Percentiles rank a stretch among this genome's conserved stretches.
Conservation (phyloP, 2,113 vertebrate genomes). For the Phasianus colchicus region DNA sequence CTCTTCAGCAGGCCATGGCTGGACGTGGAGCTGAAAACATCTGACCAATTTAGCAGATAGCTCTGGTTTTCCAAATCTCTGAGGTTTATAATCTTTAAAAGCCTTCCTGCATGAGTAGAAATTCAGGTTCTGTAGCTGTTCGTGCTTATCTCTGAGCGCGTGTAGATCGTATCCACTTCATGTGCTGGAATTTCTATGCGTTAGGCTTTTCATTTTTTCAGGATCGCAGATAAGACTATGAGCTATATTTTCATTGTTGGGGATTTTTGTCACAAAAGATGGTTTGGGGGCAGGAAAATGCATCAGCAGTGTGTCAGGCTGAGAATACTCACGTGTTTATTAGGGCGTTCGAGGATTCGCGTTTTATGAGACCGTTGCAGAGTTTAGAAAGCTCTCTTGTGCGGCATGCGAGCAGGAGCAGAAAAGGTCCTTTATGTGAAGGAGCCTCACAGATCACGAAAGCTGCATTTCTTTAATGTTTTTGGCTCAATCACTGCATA, state of each 20-base stretch:
- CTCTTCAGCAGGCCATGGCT: not conserved
- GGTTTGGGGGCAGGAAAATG: not conserved
- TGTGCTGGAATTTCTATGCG: not conserved
- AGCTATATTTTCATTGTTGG: not conserved
- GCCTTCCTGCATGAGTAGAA: not conserved
- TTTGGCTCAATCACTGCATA: slow-evolving; percentile 46
- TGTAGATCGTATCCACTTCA: not conserved
- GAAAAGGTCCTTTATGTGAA: slow-evolving; percentile 66
- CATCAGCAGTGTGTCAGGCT: not conserved
- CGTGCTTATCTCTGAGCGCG: accelerated
- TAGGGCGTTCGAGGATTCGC: not conserved
- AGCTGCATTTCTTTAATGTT: slow-evolving; percentile 51
- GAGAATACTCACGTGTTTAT: not conserved
- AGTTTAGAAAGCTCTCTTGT: slow-evolving; percentile 47
- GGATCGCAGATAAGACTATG: not conserved
- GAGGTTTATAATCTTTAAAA: not conserved
- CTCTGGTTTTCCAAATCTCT: not conserved
- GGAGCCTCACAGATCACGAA: slow-evolving; percentile 34
- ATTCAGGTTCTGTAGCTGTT: not conserved
- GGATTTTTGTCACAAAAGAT: not conserved
- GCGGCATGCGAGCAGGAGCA: not conserved
- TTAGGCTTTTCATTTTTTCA: not conserved
- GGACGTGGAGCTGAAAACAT: not conserved
- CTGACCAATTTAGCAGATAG: not conserved
- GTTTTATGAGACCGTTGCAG: not conserved